A percentile compares a stretch with the other conserved stretches of the same genome.
Evolutionary conservation across 2,888 invertebrate species (phyloP).

Genomic region (Acleris sparsana): DNA sequence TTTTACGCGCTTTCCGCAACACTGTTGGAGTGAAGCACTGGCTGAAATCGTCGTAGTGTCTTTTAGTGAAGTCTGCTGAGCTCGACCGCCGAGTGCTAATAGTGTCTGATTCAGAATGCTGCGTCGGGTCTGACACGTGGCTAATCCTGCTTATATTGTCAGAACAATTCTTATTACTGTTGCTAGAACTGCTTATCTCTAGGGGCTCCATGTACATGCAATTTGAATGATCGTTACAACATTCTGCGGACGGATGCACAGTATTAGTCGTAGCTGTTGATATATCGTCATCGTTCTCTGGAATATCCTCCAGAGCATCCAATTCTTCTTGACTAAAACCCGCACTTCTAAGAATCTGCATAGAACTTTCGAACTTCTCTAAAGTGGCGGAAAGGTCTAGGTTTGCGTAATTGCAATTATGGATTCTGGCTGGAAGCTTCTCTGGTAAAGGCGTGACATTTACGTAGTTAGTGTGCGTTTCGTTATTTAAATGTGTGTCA

Average conservation of each 20-base stretch:
- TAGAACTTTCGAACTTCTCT: slow-evolving; percentile 90
- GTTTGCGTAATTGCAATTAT: slow-evolving; percentile 86
- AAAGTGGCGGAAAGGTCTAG: slow-evolving; percentile 90
- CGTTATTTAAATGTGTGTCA: slow-evolving; percentile 52
- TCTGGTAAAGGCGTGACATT: slow-evolving; percentile 72
- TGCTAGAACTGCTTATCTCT: slow-evolving; percentile 69
- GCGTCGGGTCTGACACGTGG: slow-evolving; percentile 77
- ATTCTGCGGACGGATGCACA: slow-evolving; percentile 66
- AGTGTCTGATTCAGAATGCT: slow-evolving; percentile 71
- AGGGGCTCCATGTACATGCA: slow-evolving; percentile 74
- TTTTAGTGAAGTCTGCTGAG: slow-evolving; percentile 85
- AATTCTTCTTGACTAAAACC: slow-evolving; percentile 84
- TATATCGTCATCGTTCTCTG: slow-evolving; percentile 74
- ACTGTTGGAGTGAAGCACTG: slow-evolving; percentile 75
- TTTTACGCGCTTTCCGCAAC: slow-evolving; percentile 67
- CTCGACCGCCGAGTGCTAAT: slow-evolving; percentile 82
- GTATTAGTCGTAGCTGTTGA: slow-evolving; percentile 71
- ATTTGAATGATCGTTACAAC: slow-evolving; percentile 67
- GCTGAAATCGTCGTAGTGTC: slow-evolving; percentile 76
- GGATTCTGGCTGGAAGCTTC: slow-evolving; percentile 60
- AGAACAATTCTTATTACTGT: slow-evolving; percentile 73
- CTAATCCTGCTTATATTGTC: slow-evolving; percentile 82
- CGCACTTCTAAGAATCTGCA: slow-evolving; percentile 85
- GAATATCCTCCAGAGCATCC: slow-evolving; percentile 76
- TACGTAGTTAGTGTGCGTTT: slow-evolving; percentile 76